Conservation (phyloP, 2,797 vertebrate species). For the Prionace glauca region DNA sequence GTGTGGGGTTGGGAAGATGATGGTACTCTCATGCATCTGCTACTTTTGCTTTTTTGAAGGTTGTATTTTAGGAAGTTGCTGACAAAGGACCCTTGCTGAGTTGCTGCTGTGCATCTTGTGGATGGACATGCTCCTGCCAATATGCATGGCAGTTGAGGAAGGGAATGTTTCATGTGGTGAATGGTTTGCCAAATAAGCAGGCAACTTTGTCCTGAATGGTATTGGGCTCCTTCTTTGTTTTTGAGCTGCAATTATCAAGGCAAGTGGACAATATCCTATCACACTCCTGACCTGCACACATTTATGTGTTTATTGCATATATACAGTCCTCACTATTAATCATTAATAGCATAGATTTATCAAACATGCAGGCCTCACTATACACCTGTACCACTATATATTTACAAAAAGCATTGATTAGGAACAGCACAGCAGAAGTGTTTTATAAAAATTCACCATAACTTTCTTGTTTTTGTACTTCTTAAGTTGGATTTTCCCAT, state of each 20-base stretch:
- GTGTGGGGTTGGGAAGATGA: too few relatives aligned
- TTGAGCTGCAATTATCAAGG: neutral
- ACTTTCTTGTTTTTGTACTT: neutral
- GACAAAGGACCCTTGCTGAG: too few relatives aligned
- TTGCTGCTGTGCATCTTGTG: too few relatives aligned
- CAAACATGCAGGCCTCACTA: neutral
- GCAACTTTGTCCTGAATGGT: too few relatives aligned
- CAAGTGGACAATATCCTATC: neutral
- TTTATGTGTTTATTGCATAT: neutral
- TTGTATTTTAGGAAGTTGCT: too few relatives aligned
- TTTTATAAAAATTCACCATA: neutral
- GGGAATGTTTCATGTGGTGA: too few relatives aligned
- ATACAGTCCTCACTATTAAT: neutral
- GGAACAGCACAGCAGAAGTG: neutral
- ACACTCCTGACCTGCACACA: neutral
- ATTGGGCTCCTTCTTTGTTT: neutral
- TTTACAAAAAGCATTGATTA: neutral
- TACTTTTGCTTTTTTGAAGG: too few relatives aligned
- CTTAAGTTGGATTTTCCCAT: neutral
- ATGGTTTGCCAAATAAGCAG: too few relatives aligned
- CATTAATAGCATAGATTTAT: neutral
- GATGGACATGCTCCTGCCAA: too few relatives aligned
- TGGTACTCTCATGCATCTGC: too few relatives aligned
- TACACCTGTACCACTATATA: neutral
- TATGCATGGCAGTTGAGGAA: too few relatives aligned